A percentile compares a stretch with the other conserved stretches of the same genome.
These are phyloP conservation scores for Glaucomys volans DNA, from an alignment of 2,113 vertebrate species.

Conservation along the genomic window DNA sequence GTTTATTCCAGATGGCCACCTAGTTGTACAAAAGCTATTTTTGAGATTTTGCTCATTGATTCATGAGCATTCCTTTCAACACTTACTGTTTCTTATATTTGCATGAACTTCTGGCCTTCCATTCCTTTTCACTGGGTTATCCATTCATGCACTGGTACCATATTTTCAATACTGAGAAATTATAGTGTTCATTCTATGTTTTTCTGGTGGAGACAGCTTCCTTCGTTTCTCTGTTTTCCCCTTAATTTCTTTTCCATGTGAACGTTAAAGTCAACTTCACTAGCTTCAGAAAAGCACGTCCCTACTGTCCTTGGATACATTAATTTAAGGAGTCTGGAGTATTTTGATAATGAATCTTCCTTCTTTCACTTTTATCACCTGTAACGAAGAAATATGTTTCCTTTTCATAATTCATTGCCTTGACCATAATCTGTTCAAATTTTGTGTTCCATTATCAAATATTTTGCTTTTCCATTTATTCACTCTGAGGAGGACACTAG, in stretches of 20 bases:
- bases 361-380: background rate
- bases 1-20: background rate
- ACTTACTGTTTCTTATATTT: background rate
- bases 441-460: background rate
- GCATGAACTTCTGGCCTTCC: background rate
- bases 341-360: background rate
- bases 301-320: background rate
- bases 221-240: background rate
- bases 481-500: background rate
- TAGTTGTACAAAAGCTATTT: background rate
- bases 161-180: background rate
- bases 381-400: background rate
- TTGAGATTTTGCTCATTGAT: background rate
- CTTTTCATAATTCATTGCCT: background rate
- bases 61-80: conserved; percentile 3
- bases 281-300: background rate
- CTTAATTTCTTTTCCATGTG: background rate
- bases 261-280: background rate
- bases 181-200: background rate
- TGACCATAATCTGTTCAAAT: background rate
- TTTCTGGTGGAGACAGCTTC: background rate
- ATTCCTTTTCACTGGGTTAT: background rate
- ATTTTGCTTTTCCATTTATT: conserved; percentile 26
- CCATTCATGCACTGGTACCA: background rate
- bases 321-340: background rate